These are phyloP conservation scores for Enteromius viviparus DNA, from an alignment of 2,797 vertebrate species.

Conservation along the genomic window DNA sequence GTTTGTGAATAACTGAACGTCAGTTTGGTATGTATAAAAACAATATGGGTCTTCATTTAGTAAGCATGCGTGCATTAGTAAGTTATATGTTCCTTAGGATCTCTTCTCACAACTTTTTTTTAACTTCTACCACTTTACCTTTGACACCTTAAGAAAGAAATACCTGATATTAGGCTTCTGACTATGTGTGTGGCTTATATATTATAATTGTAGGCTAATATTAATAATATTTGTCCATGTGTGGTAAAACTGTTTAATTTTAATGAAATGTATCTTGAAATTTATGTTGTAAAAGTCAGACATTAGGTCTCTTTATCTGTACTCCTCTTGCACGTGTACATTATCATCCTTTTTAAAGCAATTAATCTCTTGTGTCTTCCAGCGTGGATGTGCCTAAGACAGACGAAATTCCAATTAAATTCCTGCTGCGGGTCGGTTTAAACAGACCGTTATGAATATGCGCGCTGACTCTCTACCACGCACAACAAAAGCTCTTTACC, in stretches of 20 bases:
- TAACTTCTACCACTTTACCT: neutral
- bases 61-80: neutral
- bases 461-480: constrained; percentile 64
- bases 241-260: constrained; percentile 9
- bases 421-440: constrained; percentile 74
- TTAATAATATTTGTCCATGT: neutral
- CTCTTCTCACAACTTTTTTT: neutral
- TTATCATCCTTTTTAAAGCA: constrained; percentile 48
- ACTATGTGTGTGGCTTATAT: neutral
- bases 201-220: neutral
- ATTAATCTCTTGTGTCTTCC: constrained; percentile 62
- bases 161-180: neutral
- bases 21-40: neutral
- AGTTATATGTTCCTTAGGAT: neutral
- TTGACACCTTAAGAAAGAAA: neutral
- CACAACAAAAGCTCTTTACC: constrained; percentile 50
- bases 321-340: constrained; percentile 57
- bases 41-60: neutral
- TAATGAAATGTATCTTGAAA: neutral
- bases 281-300: constrained; percentile 8
- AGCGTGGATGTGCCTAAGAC: constrained; percentile 65
- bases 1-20: neutral
- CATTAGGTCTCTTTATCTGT: constrained; percentile 36
- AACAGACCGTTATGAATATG: constrained; percentile 57
- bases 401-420: constrained; percentile 75